Percentiles rank a stretch among this genome's conserved stretches.
phyloP scores from a whole-genome alignment of 2,113 vertebrate genomes.

The Sceloporus tristichus region DNA sequence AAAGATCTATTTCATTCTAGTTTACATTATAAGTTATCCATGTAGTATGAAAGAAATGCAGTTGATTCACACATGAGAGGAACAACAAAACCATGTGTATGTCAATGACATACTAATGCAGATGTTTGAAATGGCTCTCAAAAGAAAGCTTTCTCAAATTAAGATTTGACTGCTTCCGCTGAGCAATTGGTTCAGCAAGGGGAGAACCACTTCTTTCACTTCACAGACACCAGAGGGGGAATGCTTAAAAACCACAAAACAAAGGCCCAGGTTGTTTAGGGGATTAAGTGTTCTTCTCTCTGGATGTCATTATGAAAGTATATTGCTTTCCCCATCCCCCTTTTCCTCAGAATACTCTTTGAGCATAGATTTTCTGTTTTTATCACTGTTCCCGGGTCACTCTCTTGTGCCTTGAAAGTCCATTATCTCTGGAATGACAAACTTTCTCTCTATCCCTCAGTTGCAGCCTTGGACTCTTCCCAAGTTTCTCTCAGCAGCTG shows the following conservation, averaged over 20 bases:
- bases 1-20: neutral
- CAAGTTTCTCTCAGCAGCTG: neutral
- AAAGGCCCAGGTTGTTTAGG: neutral
- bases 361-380: neutral
- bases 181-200: neutral
- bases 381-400: neutral
- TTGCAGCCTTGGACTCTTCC: neutral
- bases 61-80: neutral
- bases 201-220: neutral
- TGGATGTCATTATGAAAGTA: too few relatives aligned
- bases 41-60: neutral
- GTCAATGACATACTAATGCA: neutral
- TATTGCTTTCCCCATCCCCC: too few relatives aligned
- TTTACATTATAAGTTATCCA: neutral
- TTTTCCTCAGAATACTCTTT: too few relatives aligned
- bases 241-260: neutral
- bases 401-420: neutral
- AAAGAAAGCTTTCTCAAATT: neutral
- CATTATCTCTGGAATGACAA: neutral
- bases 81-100: neutral
- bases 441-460: slow-evolving; percentile 52
- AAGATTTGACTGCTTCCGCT: neutral
- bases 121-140: neutral
- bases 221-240: neutral
- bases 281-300: neutral